Percentiles rank a stretch among this genome's conserved stretches.
phyloP scores from a whole-genome alignment of 1,140 invertebrate species.

The Drosophila parvula region DNA sequence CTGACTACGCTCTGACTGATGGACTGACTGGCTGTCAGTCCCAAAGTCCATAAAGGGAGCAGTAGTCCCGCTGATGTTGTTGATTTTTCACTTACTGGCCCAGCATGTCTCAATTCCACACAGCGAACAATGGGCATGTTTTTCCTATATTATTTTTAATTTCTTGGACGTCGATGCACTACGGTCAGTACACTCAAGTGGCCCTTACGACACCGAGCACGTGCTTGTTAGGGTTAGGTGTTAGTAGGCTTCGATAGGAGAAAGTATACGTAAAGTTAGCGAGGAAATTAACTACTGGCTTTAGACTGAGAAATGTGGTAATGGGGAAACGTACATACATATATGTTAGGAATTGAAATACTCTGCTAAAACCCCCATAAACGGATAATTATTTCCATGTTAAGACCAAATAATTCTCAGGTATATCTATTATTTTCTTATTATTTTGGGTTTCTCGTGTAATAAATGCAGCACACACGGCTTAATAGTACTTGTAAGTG shows the following conservation, averaged over 20 bases:
- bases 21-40: constrained; percentile 29
- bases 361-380: neutral
- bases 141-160: too few relatives aligned
- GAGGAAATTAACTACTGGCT: too few relatives aligned
- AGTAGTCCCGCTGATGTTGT: constrained; percentile 11
- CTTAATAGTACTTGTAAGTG: constrained; percentile 14
- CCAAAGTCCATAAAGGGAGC: constrained; percentile 17
- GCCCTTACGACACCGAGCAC: too few relatives aligned
- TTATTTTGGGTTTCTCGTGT: neutral
- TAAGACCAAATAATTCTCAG: too few relatives aligned
- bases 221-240: too few relatives aligned
- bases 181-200: too few relatives aligned
- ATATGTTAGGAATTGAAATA: neutral
- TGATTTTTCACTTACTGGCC: constrained; percentile 13
- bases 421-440: neutral
- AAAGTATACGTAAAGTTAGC: too few relatives aligned
- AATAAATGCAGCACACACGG: neutral
- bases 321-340: too few relatives aligned
- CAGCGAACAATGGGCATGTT: constrained; percentile 4
- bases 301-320: too few relatives aligned
- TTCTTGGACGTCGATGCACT: too few relatives aligned
- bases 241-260: too few relatives aligned
- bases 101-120: constrained; percentile 1
- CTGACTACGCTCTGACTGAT: constrained; percentile 46
- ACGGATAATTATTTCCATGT: neutral